Conservation (phyloP, 2,113 vertebrate genomes). For the Cisticola juncidis region DNA sequence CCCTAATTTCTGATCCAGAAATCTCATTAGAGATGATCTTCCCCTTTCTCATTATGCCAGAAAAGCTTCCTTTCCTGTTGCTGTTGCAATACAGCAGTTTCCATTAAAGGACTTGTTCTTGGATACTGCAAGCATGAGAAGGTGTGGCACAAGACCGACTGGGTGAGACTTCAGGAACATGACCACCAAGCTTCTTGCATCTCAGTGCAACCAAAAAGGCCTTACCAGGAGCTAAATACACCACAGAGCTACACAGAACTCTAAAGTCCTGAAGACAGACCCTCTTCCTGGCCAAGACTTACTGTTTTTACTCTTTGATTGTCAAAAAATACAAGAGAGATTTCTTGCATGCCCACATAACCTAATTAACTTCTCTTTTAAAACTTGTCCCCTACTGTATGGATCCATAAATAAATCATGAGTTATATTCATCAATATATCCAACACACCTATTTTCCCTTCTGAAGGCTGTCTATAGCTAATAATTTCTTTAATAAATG, state of each 20-base stretch:
- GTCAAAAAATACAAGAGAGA: background rate
- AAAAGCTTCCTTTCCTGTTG: background rate
- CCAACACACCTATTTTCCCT: background rate
- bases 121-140: background rate
- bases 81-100: background rate
- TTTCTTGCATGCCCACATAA: background rate
- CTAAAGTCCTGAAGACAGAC: background rate
- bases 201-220: background rate
- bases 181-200: background rate
- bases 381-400: background rate
- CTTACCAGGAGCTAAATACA: background rate
- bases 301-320: background rate
- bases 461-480: background rate
- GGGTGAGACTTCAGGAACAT: background rate
- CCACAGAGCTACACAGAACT: background rate
- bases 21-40: conserved; percentile 1
- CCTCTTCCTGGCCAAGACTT: background rate
- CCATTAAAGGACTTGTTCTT: background rate
- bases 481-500: background rate
- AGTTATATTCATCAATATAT: background rate
- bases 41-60: background rate
- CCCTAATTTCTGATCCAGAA: conserved; percentile 24
- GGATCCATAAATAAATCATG: background rate
- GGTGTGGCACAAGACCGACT: background rate
- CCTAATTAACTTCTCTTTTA: background rate